phyloP scores from a whole-genome alignment of 1,140 invertebrate species.

The Bombus cullumanus region DNA sequence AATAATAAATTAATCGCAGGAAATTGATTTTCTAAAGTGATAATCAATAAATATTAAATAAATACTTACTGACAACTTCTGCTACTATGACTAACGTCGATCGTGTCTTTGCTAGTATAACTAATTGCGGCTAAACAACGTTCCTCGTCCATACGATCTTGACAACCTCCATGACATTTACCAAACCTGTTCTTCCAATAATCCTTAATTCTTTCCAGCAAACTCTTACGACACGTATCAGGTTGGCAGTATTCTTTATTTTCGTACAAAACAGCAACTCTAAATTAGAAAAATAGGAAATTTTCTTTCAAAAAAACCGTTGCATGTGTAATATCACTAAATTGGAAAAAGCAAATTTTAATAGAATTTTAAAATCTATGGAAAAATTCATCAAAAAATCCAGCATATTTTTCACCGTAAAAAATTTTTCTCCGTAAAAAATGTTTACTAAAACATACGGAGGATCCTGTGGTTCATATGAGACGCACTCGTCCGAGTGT shows the following conservation, averaged over 20 bases:
- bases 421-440: not conserved
- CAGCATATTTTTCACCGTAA: too few relatives aligned
- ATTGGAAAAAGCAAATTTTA: too few relatives aligned
- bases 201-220: conserved; percentile 52
- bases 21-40: not conserved
- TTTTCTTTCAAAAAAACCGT: too few relatives aligned
- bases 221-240: conserved; percentile 51
- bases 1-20: not conserved
- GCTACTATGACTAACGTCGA: conserved; percentile 46
- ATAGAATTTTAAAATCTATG: too few relatives aligned
- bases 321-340: too few relatives aligned
- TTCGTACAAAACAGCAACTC: conserved; percentile 68
- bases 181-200: conserved; percentile 66
- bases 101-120: conserved; percentile 67
- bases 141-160: conserved; percentile 62
- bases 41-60: not conserved
- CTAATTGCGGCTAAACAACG: conserved; percentile 63
- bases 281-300: conserved; percentile 30
- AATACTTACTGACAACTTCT: conserved; percentile 64
- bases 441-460: conserved; percentile 48
- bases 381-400: too few relatives aligned
- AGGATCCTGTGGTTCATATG: conserved; percentile 58
- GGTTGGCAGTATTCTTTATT: conserved; percentile 68
- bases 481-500: conserved; percentile 55
- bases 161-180: conserved; percentile 51